Evolutionary conservation across 2,797 vertebrate genomes (phyloP).

Genomic region (Sebastes elongatus): DNA sequence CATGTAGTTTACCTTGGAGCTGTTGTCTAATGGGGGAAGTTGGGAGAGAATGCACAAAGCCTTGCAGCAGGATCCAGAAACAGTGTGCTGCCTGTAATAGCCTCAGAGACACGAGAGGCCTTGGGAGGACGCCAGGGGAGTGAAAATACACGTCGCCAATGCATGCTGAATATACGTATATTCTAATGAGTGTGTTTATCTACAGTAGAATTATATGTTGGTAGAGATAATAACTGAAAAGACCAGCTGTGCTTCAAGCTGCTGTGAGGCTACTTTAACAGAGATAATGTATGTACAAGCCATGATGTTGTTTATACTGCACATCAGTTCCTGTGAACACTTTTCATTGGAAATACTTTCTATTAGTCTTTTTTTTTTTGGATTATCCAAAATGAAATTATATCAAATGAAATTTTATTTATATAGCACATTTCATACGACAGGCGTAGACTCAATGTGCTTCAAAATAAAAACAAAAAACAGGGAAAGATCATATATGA

Average conservation of each 20-base stretch:
- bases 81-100: conserved; percentile 30
- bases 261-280: neutral
- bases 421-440: too few species aligned
- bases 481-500: too few species aligned
- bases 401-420: neutral
- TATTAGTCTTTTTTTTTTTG: neutral
- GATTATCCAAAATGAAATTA: neutral
- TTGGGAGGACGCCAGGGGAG: conserved; percentile 80
- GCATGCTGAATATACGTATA: neutral
- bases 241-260: neutral
- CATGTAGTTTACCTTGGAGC: conserved; percentile 98
- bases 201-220: neutral
- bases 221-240: neutral
- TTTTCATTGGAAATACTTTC: neutral
- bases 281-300: neutral
- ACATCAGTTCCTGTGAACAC: neutral
- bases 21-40: conserved; percentile 91
- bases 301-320: neutral
- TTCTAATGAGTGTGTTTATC: conserved; percentile 15
- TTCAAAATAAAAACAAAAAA: too few species aligned
- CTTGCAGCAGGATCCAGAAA: conserved; percentile 71
- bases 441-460: too few species aligned
- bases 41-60: conserved; percentile 90
- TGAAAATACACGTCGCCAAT: neutral
- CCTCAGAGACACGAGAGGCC: conserved; percentile 37